Base-by-base conservation (phyloP, 2,113 vertebrate species). In the Argyrosomus japonicus region DNA sequence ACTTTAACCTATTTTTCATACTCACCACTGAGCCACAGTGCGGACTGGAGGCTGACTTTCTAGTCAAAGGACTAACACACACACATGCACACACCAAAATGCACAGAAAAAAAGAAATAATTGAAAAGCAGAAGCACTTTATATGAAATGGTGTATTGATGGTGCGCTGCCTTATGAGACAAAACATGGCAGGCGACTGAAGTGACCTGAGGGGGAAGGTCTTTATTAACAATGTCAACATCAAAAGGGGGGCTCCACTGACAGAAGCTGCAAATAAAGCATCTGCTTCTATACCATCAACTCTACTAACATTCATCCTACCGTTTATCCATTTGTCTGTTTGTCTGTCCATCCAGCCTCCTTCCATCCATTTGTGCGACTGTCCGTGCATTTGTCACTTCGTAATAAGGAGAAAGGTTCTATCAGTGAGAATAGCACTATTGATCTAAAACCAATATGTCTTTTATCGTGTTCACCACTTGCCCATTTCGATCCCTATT, bases 121-220 rank as follows among this genome's bases (percentile, higher is more conserved):
- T 23, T 57, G 17, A n/a, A 51, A 36, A 62, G 21, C 13, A 2
- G n/a, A 65, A 36, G 32, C 9, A 56, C 9, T 62, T 19, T 57
- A 23, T 67, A 25, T 50, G 15, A 56, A 63, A 64, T 54, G 18
- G 18, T 70, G 29, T 43, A 15, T 62, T 48, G 3, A 29, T 36
- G 43, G 2, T 1, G 23, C 9, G 40, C 8, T 1, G 58, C 27
- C 19, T 25, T 29, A 29, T 21, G 27, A 32, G 84, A 91, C 89
- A 79, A 69, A 79, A 71, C 40, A 19, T 60, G 29, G 23, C 57
- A 54, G 36, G 29, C 72, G 72, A 81, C 43, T 92, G 68, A 82
- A 88, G 86, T 85, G 85, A 93, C 86, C 86, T 89, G 76, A 87
- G 81, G 81, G 87, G 43, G 50, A 58, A 62, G 56, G 87, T 90